phyloP scores from a whole-genome alignment of 1,140 invertebrate species.

The Battus philenor region DNA sequence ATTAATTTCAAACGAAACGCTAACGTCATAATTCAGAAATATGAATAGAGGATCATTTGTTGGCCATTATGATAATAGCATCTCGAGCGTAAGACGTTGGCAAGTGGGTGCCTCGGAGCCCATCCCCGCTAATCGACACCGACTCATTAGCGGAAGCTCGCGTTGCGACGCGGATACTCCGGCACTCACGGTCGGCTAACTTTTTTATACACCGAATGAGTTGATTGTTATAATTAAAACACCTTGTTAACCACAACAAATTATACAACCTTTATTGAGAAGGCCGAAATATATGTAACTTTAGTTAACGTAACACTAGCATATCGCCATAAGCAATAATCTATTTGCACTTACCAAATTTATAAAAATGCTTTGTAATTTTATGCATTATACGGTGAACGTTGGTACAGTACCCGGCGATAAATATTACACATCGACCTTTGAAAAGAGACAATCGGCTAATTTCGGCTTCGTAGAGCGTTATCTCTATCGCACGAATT shows the following conservation, averaged over 20 bases:
- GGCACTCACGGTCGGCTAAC: constrained; percentile 33
- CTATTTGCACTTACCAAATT: no score
- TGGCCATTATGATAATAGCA: constrained; percentile 11
- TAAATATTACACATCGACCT: no score
- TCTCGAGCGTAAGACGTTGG: constrained; percentile 3
- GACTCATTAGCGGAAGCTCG: constrained; percentile 44
- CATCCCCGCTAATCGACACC: constrained; percentile 38
- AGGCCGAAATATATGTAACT: no score
- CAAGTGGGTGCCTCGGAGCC: constrained; percentile 17
- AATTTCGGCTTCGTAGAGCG: no score
- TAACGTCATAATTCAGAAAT: constrained; percentile 8
- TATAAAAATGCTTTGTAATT: no score
- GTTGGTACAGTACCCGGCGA: no score
- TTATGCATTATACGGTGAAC: no score
- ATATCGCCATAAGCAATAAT: no score
- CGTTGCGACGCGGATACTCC: constrained; percentile 41
- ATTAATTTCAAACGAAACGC: constrained; percentile 10
- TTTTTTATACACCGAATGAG: not conserved
- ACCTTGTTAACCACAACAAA: not conserved
- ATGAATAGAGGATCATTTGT: constrained; percentile 7
- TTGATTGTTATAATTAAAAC: not conserved
- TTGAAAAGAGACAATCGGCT: no score
- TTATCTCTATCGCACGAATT: no score
- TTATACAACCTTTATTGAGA: no score
- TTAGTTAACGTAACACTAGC: no score